phyloP scores from a whole-genome alignment of 2,797 vertebrate species.

The Sebastes minor region DNA sequence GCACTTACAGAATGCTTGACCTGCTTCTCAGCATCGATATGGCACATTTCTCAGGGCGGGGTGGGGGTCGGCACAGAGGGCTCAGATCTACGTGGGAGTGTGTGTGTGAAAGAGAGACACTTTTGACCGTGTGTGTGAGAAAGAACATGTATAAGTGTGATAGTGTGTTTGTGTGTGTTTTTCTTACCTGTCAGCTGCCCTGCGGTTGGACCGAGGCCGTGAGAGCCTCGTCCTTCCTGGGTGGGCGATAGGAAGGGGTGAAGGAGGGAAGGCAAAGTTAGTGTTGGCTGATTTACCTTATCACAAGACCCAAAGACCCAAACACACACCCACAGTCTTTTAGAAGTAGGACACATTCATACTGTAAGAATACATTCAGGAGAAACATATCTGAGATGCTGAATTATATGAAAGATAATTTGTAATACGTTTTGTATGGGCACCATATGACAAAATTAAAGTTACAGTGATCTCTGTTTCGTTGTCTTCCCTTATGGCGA shows the following conservation, averaged over 20 bases:
- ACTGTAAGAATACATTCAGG: not conserved
- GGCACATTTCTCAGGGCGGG: slow-evolving; percentile 61
- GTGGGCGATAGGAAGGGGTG: slow-evolving; percentile 30
- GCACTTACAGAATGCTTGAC: slow-evolving; percentile 72
- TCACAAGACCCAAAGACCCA: slow-evolving; percentile 44
- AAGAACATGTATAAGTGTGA: slow-evolving; percentile 20
- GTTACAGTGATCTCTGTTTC: no score
- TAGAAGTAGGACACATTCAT: not conserved
- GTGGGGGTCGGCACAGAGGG: slow-evolving; percentile 19
- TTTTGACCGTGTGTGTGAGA: slow-evolving; percentile 17
- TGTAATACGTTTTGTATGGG: not conserved
- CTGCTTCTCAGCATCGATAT: slow-evolving; percentile 72
- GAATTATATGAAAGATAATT: not conserved
- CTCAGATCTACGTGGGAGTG: slow-evolving; percentile 24
- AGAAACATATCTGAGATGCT: not conserved
- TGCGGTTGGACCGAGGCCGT: slow-evolving; percentile 13
- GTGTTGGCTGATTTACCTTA: slow-evolving; percentile 43
- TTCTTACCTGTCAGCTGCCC: slow-evolving; percentile 38
- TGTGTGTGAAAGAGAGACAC: slow-evolving; percentile 21
- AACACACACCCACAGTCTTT: not conserved
- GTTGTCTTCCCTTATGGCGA: no score
- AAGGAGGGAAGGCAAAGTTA: slow-evolving; percentile 8
- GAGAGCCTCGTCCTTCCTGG: slow-evolving; percentile 40
- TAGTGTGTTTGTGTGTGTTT: not conserved
- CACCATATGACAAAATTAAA: not conserved